Evolutionary conservation across 2,113 vertebrate species (phyloP), one percentile per base, ranked within the genome.

Genomic region (Lasiurus borealis): DNA sequence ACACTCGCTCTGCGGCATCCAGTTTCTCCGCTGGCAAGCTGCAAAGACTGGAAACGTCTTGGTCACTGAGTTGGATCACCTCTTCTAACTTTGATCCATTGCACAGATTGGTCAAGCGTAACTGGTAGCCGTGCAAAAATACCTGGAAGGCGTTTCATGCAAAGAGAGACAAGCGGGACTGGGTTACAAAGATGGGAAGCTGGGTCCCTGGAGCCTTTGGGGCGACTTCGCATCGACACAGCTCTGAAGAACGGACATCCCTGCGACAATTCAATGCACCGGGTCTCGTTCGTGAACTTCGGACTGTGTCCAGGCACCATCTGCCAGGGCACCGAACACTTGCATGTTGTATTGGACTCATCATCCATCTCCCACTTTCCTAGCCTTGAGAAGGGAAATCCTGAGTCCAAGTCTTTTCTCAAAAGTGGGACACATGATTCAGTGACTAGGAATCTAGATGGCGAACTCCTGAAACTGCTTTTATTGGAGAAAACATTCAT

Each of bases 111-210:
- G 54, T 54, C 92, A 97, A 84, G 90, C 93, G 95, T 86, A 97
- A 95, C 92, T 95, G 92, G 93, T 96, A 96, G 62, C 97, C 97
- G 93, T 96, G 94, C 78, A 97, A 62, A 96, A 97, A 96, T 6
- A 96, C 88, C 97, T 97, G 78, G 59, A 96, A 96, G 73, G 34
- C 16, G 50, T 92, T 96, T 71, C 25, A 68, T 40, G 31, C 36
- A 92, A 68, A 91, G 48, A 92, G 18, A 93, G 15, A 68, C 1
- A 78, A 83, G n/a, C 34, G 89, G 90, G 96, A 85, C 6, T 12
- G 7, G 14, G 69, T 92, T 76, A 92, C 31, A 54, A 75, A 85
- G 25, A 83, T 25, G 16, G 14, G 50, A 83, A 81, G 64, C 27
- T 14, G 31, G 23, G 5, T 46, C 83, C 52, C 27, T 44, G 68